Base-by-base conservation (phyloP, 2,113 vertebrate genomes). In the Perccottus glenii region DNA sequence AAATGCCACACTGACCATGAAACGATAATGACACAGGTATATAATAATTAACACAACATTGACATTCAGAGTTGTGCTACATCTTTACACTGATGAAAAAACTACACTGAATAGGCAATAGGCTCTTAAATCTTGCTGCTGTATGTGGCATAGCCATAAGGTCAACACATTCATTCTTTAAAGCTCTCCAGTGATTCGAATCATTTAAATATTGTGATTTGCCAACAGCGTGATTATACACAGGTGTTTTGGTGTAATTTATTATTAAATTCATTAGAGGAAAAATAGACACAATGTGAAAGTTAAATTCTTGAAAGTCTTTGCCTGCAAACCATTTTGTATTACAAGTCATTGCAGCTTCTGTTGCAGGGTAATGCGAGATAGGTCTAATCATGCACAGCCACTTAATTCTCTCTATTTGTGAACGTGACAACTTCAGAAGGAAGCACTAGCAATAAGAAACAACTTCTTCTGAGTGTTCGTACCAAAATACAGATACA, bases 301-400 rank as follows among this genome's bases (percentile, higher is more conserved):
- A 36, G 50, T 15, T 49, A 44, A 51, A 59, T 53, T 64, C 40
- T 12, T 59, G 48, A 45, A 66, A 57, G 57, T 65, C 38, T 12
- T 61, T 59, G 42, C 46, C 15, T 50, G 36, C 38, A 67, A 68
- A 76, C 55, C 58, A 15, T 45, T 9, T 42, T 48, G 47, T 70
- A 36, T 56, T 80, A 74, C 80, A 79, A 51, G 11, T 35, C 19
- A 44, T 52, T 83, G 70, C 72, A 72, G 50, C 50, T 67, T 51
- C 59, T 75, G 72, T 85, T 87, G 60, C 82, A 75, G 14, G 15
- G 45, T 67, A 50, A 81, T 81, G 64, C 75, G 67, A 77, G 76
- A 62, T 42, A 75, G 73, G 65, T 32, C 70, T 81, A 79, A 69
- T 70, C 66, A 70, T 65, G 45, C 56, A 45, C 19, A 14, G 14